These are phyloP conservation scores for Petrocephalus microphthalmus DNA, from an alignment of 2,113 vertebrate genomes.

Conservation along the genomic window DNA sequence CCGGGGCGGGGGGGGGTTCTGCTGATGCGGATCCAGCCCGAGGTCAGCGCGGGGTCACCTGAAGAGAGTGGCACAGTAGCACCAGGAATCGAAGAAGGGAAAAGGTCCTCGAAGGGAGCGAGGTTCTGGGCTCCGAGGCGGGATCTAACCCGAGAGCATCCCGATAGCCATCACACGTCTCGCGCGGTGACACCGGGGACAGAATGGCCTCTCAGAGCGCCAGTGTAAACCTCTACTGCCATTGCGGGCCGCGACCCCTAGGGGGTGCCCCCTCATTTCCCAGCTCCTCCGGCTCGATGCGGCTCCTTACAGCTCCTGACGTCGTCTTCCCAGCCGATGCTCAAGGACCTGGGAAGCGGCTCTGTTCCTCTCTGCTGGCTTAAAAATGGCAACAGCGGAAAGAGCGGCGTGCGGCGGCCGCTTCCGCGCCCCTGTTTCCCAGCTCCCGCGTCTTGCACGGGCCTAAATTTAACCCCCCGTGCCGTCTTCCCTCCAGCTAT, in stretches of 20 bases:
- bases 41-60: not conserved
- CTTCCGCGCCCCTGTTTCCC: not conserved
- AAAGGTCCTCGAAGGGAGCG: not conserved
- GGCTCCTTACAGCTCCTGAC: not conserved
- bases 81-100: not conserved
- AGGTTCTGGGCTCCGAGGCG: not conserved
- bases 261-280: not conserved
- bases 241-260: not conserved
- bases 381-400: slow-evolving; percentile 8
- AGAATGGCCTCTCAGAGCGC: not conserved
- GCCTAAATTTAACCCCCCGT: not conserved
- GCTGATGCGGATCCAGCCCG: not conserved
- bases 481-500: not conserved
- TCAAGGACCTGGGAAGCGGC: not conserved
- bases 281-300: not conserved
- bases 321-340: not conserved
- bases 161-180: not conserved
- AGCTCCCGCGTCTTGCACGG: not conserved
- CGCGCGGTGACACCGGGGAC: not conserved
- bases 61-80: not conserved
- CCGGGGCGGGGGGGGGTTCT: not conserved
- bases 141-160: not conserved
- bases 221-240: not conserved
- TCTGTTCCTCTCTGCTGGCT: not conserved
- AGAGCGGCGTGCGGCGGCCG: not conserved